Conservation (phyloP, 2,113 vertebrate genomes). For the Polypterus bichir region DNA sequence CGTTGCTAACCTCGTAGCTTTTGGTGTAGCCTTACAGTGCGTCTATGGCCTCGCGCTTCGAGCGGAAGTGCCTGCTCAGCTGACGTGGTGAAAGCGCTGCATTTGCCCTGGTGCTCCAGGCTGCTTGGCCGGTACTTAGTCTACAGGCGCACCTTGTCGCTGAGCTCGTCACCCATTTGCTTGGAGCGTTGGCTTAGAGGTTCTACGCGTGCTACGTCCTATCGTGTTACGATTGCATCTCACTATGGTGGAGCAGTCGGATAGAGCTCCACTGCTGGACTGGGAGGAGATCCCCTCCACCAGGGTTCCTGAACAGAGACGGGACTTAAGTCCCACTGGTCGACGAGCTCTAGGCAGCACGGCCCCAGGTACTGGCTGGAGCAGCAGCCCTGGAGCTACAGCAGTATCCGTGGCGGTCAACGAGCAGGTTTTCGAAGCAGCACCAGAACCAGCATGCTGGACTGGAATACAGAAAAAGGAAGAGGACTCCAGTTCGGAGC, state of each 20-base stretch:
- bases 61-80: not conserved
- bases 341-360: conserved; percentile 21
- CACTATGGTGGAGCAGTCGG: conserved; percentile 75
- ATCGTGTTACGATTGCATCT: not conserved
- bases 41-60: too few relatives aligned
- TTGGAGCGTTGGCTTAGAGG: too few relatives aligned
- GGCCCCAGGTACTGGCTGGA: conserved; percentile 31
- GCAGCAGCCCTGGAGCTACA: conserved; percentile 23
- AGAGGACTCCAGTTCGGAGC: conserved; percentile 26
- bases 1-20: too few relatives aligned
- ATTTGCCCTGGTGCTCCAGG: not conserved
- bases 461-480: conserved; percentile 26
- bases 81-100: not conserved
- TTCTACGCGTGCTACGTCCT: too few relatives aligned
- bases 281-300: conserved; percentile 77
- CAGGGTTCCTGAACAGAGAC: conserved; percentile 27
- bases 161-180: too few relatives aligned
- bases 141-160: too few relatives aligned
- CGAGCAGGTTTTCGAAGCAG: conserved; percentile 22
- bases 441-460: conserved; percentile 23
- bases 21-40: too few relatives aligned
- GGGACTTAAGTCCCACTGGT: conserved; percentile 23
- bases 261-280: conserved; percentile 77
- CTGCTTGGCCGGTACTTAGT: not conserved
- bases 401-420: conserved; percentile 33